These are phyloP conservation scores for Phodopus roborovskii DNA, from an alignment of 2,113 vertebrate genomes.

Conservation along the genomic window DNA sequence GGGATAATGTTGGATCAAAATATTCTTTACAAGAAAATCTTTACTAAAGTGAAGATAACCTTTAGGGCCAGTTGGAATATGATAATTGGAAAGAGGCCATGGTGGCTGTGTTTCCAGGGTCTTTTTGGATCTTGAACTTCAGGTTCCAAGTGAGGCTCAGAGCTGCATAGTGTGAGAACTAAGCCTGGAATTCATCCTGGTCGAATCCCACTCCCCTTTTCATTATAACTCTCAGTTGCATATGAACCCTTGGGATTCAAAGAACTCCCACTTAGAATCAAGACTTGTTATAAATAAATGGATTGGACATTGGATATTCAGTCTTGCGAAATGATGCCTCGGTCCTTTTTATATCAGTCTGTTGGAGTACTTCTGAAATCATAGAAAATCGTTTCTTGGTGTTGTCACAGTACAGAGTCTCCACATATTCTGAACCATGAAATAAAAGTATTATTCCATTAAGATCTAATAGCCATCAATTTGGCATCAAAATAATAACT, in stretches of 20 bases:
- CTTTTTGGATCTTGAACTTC: not conserved
- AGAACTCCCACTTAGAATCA: not conserved
- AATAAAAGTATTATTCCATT: slow-evolving; percentile 6
- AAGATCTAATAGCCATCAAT: not conserved
- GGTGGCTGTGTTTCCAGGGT: not conserved
- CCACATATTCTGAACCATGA: slow-evolving; percentile 38
- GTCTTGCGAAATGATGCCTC: slow-evolving; percentile 16
- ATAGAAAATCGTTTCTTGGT: slow-evolving; percentile 10
- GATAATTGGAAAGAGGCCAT: not conserved
- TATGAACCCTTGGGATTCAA: slow-evolving; percentile 4
- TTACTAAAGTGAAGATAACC: slow-evolving; percentile 12
- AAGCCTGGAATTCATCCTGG: slow-evolving; percentile 26
- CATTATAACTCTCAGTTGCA: not conserved
- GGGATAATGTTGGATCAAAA: not conserved
- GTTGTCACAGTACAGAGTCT: slow-evolving; percentile 1
- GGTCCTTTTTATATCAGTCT: not conserved
- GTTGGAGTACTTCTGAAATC: slow-evolving; percentile 19
- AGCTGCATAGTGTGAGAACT: not conserved
- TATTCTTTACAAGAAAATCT: not conserved
- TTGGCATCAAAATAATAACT: slow-evolving; percentile 24
- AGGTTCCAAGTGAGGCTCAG: not conserved
- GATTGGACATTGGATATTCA: slow-evolving; percentile 2
- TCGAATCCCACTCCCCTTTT: not conserved
- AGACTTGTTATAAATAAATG: slow-evolving; percentile 3
- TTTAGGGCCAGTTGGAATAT: not conserved